Conservation (phyloP, 2,113 vertebrate genomes). For the Setophaga kirtlandii region DNA sequence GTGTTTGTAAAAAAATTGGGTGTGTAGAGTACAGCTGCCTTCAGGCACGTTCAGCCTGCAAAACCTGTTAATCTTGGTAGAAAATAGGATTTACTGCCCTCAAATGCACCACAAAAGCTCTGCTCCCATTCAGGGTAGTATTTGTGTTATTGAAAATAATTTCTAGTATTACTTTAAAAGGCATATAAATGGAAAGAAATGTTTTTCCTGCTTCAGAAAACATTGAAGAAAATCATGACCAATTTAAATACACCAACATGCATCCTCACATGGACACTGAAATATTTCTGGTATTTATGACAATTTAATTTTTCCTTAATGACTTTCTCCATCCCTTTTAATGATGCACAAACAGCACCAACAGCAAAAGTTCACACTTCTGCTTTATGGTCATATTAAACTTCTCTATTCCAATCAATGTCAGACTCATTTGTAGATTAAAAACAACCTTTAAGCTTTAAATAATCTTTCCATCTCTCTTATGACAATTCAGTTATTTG, state of each 20-base stretch:
- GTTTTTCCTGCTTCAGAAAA: background rate
- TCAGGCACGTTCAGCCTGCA: constrained; percentile 33
- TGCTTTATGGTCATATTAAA: background rate
- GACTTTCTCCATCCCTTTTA: background rate
- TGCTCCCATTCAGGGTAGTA: background rate
- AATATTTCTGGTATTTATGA: background rate
- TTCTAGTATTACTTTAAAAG: background rate
- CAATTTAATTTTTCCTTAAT: background rate
- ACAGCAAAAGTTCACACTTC: background rate
- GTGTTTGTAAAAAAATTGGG: constrained; percentile 58
- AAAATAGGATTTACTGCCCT: constrained; percentile 54
- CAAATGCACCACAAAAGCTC: constrained; percentile 11
- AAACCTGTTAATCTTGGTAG: constrained; percentile 50
- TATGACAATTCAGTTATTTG: background rate
- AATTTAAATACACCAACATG: background rate
- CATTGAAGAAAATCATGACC: background rate
- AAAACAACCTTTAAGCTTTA: background rate
- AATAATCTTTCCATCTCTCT: background rate
- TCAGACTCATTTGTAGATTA: background rate
- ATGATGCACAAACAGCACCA: background rate
- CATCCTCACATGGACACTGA: background rate
- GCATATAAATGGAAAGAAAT: background rate
- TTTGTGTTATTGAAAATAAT: background rate
- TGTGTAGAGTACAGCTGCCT: constrained; percentile 55
- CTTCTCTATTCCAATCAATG: background rate